These are phyloP conservation scores for Andrena bucephala DNA, from an alignment of 2,888 invertebrate species.

Conservation along the genomic window DNA sequence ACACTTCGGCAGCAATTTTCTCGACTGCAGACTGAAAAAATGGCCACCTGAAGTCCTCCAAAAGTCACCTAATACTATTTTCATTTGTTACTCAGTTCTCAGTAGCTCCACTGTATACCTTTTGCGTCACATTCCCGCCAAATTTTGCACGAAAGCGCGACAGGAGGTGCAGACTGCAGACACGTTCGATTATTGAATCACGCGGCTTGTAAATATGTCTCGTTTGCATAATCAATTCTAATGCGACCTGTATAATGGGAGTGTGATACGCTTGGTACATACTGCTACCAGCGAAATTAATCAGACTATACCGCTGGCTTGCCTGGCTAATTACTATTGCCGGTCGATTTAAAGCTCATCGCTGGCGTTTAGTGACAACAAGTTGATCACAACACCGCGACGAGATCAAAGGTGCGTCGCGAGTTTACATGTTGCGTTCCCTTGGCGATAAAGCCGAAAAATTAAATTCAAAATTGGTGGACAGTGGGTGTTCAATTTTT, in stretches of 20 bases:
- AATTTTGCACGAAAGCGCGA: no score
- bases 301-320: slow-evolving; percentile 6
- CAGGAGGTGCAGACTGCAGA: no score
- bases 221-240: slow-evolving; percentile 51
- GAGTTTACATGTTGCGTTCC: not conserved
- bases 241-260: slow-evolving; percentile 16
- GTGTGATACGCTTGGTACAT: slow-evolving; percentile 18
- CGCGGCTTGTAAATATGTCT: slow-evolving; percentile 2
- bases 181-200: slow-evolving; percentile 29
- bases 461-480: no score
- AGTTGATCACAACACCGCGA: not conserved
- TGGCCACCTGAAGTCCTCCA: no score
- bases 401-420: not conserved
- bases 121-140: not conserved
- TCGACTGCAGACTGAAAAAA: no score
- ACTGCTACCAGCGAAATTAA: slow-evolving; percentile 30
- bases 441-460: no score
- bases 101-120: not conserved
- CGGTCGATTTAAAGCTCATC: slow-evolving; percentile 22
- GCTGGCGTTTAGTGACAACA: not conserved
- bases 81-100: no score
- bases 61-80: no score
- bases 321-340: slow-evolving; percentile 1
- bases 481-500: no score
- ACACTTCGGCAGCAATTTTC: no score